Base-by-base conservation (phyloP, 2,113 vertebrate species). In the Cynocephalus volans region DNA sequence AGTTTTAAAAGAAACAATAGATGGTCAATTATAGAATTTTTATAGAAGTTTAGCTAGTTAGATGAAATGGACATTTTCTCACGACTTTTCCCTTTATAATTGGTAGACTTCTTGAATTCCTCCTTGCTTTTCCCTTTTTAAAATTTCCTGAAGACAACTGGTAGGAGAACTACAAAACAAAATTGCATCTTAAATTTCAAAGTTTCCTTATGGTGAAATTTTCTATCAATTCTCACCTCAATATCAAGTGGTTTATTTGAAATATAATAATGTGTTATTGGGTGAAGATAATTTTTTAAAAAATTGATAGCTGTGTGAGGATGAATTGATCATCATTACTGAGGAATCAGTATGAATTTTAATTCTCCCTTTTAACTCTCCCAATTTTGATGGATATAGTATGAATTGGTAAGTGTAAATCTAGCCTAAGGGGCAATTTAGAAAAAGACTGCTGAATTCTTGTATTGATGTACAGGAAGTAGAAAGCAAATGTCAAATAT, bases 401-500 rank as follows among this genome's bases (percentile, higher is more conserved):
- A 83, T 67, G 50, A 36, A 84, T 45, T 79, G 58, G 19, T 73
- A 64, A 91, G 17, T 65, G 41, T 70, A 85, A 80, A 83, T 48
- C n/a, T 69, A 56, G 45, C 58, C 69, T 60, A 73, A 92, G 77
- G 62, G n/a, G 19, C 73, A 95, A 77, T 85, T 92, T 96, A 45
- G 52, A 64, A 65, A 97, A 96, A 82, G 77, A 92, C 82, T 85
- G 48, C n/a, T 97, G 48, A 67, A 79, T 96, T 97, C 72, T 79
- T 36, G 12, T 92, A 96, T 77, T 96, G 96, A 96, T 96, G 58
- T 93, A 70, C 80, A 97, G 94, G 96, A 98, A 96, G 94, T 96
- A 96, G 81, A 97, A 98, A 93, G 94, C 76, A 97, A 98, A 96
- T 97, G 96, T 97, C 97, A 97, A 93, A 76, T 95, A 95, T 65